Percentiles rank a stretch among this genome's conserved stretches.
Conservation (phyloP, 2,113 vertebrate species). For the Ardeotis arabs region DNA sequence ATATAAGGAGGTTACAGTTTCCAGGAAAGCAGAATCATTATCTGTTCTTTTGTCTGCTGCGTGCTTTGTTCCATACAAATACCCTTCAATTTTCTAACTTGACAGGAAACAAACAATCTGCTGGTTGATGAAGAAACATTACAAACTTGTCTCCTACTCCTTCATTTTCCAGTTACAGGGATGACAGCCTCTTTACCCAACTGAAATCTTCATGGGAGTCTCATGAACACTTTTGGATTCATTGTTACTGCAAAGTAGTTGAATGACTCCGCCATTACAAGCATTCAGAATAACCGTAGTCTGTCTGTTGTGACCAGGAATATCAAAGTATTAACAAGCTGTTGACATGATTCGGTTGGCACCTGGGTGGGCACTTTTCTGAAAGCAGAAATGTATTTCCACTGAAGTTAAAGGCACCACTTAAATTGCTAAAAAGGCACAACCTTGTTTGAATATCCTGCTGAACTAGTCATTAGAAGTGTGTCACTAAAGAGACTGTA, state of each 20-base stretch:
- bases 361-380: neutral
- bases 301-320: neutral
- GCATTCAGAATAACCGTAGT: neutral
- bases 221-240: neutral
- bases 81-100: neutral
- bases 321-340: neutral
- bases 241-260: neutral
- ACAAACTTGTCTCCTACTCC: neutral
- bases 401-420: neutral
- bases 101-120: neutral
- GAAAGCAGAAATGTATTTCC: neutral
- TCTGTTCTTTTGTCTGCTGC: neutral
- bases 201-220: neutral
- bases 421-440: neutral
- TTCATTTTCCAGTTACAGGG: neutral
- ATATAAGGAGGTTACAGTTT: neutral
- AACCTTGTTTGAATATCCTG: neutral
- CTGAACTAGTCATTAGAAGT: neutral
- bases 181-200: neutral
- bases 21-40: neutral
- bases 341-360: neutral
- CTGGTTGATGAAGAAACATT: neutral
- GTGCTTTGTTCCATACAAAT: neutral
- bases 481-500: neutral
- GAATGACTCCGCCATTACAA: neutral